Conservation (phyloP, 2,888 invertebrate species). For the Cerastoderma edule region DNA sequence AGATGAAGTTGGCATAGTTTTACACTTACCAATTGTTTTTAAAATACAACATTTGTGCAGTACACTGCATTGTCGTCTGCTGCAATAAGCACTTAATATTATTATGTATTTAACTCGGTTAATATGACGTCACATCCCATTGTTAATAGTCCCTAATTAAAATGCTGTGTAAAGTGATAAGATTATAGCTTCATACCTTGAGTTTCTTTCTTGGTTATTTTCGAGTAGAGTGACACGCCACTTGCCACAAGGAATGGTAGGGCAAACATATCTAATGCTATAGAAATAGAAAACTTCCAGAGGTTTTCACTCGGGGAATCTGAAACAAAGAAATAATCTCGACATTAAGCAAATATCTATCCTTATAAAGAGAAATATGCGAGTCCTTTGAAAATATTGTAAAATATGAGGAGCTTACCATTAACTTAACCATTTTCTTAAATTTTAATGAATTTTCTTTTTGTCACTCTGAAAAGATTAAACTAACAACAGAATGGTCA, state of each 20-base stretch:
- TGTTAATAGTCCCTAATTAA: too few relatives aligned
- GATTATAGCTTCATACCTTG: conserved; percentile 71
- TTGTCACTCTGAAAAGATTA: too few relatives aligned
- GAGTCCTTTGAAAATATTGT: neutral
- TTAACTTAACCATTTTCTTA: too few relatives aligned
- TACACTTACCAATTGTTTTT: neutral
- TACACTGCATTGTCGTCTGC: neutral
- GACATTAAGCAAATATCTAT: neutral
- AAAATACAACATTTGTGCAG: neutral
- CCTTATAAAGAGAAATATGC: neutral
- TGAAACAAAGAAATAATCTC: conserved; percentile 36
- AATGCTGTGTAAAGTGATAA: neutral
- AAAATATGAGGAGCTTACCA: neutral
- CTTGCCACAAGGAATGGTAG: conserved; percentile 77
- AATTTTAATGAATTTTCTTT: too few relatives aligned
- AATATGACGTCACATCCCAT: neutral
- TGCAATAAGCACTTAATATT: neutral
- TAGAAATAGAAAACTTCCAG: conserved; percentile 67
- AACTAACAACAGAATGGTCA: too few relatives aligned
- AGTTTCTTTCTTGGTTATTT: conserved; percentile 75
- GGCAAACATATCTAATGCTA: conserved; percentile 76
- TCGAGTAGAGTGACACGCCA: conserved; percentile 79
- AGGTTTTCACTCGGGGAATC: conserved; percentile 65
- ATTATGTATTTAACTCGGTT: neutral
- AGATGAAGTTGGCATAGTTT: neutral